These are phyloP conservation scores for Heliconius eleuchia DNA, from an alignment of 1,140 invertebrate genomes.

Conservation along the genomic window DNA sequence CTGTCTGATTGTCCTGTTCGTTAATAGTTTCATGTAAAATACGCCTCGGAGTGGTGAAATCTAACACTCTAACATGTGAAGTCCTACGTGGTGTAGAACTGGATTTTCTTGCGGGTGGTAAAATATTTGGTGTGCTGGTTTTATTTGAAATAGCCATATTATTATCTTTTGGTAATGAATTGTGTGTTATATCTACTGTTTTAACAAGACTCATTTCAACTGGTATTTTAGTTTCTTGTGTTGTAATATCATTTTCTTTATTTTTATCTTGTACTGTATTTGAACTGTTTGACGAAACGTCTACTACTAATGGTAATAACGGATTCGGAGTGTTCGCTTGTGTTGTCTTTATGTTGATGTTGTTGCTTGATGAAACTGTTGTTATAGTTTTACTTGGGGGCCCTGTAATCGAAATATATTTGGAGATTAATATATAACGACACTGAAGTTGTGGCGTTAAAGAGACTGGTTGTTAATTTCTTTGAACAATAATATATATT, in stretches of 20 bases:
- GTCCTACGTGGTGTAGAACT: conserved; percentile 70
- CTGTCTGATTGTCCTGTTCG: conserved; percentile 45
- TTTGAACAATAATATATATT: too few relatives aligned
- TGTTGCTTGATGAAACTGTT: not conserved
- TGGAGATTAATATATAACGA: not conserved
- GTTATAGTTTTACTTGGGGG: not conserved
- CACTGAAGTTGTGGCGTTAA: too few relatives aligned
- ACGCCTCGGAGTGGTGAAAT: conserved; percentile 70
- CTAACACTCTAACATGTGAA: conserved; percentile 70
- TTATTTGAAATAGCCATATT: conserved; percentile 39
- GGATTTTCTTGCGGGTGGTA: conserved; percentile 62
- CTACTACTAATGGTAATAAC: conserved; percentile 54
- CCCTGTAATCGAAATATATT: not conserved
- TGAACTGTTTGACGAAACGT: conserved; percentile 38
- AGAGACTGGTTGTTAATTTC: too few relatives aligned
- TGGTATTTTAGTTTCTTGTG: conserved; percentile 11
- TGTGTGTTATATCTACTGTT: conserved; percentile 57
- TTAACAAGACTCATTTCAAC: conserved; percentile 49
- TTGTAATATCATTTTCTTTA: conserved; percentile 10
- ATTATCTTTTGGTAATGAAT: conserved; percentile 64
- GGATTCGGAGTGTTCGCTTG: not conserved
- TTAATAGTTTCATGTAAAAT: conserved; percentile 62
- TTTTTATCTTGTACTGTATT: conserved; percentile 7
- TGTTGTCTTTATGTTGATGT: not conserved
- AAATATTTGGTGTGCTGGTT: conserved; percentile 58